phyloP scores from a whole-genome alignment of 2,888 invertebrate genomes.

The Drosophila paracracens region DNA sequence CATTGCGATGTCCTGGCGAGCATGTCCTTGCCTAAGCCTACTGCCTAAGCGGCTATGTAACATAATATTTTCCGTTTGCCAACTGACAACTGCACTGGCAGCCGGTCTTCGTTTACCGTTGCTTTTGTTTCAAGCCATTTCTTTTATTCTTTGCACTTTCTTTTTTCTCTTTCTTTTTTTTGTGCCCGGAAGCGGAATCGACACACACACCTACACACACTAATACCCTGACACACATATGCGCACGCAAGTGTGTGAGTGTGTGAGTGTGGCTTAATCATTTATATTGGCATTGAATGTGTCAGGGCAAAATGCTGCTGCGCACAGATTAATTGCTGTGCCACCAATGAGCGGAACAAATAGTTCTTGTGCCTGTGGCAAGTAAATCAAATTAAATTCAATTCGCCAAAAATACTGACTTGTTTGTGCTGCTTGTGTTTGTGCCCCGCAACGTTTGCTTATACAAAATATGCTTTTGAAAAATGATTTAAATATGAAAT shows the following conservation, averaged over 20 bases:
- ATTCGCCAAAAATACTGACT: background rate
- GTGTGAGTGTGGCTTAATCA: constrained; percentile 27
- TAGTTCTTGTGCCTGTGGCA: background rate
- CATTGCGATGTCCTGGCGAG: constrained; percentile 37
- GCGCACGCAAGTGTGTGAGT: background rate
- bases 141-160: constrained; percentile 14
- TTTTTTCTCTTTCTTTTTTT: constrained; percentile 2
- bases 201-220: constrained; percentile 36
- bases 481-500: background rate
- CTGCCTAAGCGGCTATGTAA: constrained; percentile 48
- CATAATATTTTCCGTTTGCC: constrained; percentile 72
- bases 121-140: constrained; percentile 47
- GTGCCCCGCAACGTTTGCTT: background rate
- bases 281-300: constrained; percentile 33
- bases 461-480: background rate
- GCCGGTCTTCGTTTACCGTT: constrained; percentile 37
- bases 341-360: constrained; percentile 16
- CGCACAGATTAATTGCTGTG: constrained; percentile 25
- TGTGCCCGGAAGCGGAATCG: constrained; percentile 63
- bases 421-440: background rate
- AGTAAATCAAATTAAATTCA: background rate
- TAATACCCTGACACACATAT: constrained; percentile 6
- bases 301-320: constrained; percentile 3
- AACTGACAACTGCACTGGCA: constrained; percentile 48
- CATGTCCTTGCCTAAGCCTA: constrained; percentile 46